Percentiles rank a stretch among this genome's conserved stretches.
These are phyloP conservation scores for Anguilla rostrata DNA, from an alignment of 2,113 vertebrate species.

Conservation along the genomic window DNA sequence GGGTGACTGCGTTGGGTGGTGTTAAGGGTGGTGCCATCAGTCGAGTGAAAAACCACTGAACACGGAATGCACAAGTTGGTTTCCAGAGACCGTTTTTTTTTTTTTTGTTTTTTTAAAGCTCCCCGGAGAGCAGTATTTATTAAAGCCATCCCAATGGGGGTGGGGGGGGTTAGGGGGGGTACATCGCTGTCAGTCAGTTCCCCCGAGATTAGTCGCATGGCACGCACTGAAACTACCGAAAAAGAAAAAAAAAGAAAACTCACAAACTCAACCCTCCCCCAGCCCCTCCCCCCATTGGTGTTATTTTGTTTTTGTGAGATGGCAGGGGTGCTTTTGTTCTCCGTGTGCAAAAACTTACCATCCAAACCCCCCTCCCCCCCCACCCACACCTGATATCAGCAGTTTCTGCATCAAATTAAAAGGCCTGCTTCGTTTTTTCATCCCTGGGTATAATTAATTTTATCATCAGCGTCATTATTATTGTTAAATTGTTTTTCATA, in stretches of 20 bases:
- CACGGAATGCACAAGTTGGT: not conserved
- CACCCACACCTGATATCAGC: constrained; percentile 62
- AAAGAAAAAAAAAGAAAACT: no score
- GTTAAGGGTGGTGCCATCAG: constrained; percentile 11
- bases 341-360: not conserved
- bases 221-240: not conserved
- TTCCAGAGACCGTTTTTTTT: not conserved
- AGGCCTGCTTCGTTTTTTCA: constrained; percentile 68
- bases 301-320: constrained; percentile 1
- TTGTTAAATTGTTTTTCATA: constrained; percentile 79
- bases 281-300: constrained; percentile 3
- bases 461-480: constrained; percentile 78
- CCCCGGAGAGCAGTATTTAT: constrained; percentile 18
- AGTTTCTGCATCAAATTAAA: constrained; percentile 95
- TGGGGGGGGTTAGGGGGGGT: not conserved
- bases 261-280: no score
- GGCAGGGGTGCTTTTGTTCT: constrained; percentile 16
- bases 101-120: not conserved
- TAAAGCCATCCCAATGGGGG: not conserved
- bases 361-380: not conserved
- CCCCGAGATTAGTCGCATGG: not conserved
- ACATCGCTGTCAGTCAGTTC: constrained; percentile 14
- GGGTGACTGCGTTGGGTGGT: no score
- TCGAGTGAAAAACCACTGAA: not conserved
- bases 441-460: constrained; percentile 77